Evolutionary conservation across 2,888 invertebrate genomes (phyloP).

Genomic region (Ichneumon xanthorius): DNA sequence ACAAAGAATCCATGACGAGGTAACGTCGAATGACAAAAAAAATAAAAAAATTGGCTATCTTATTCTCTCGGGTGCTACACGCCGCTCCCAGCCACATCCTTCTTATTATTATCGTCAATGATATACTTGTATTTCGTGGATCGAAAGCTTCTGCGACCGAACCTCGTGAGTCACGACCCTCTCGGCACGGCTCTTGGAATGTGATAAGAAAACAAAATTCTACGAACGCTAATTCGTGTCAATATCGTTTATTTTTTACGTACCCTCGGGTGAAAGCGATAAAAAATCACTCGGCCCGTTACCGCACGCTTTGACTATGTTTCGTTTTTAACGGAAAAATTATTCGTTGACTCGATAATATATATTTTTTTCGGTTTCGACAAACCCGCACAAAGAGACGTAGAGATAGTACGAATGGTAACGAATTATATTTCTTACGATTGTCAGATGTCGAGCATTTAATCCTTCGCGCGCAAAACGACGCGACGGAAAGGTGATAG

Average conservation of each 20-base stretch:
- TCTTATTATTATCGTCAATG: slow-evolving; percentile 16
- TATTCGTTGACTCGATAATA: background rate
- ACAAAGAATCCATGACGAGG: slow-evolving; percentile 95
- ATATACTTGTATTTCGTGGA: slow-evolving; percentile 24
- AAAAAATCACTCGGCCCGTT: slow-evolving; percentile 16
- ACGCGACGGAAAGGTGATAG: slow-evolving; percentile 77
- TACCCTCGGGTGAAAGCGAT: background rate
- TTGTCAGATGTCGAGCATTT: slow-evolving; percentile 82
- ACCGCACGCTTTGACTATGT: background rate
- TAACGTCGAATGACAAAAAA: slow-evolving; percentile 79
- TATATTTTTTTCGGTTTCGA: slow-evolving; percentile 24
- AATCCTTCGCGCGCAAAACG: slow-evolving; percentile 82
- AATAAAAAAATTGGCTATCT: background rate
- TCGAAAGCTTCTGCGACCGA: slow-evolving; percentile 19
- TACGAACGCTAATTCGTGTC: slow-evolving; percentile 45
- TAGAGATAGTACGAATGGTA: background rate
- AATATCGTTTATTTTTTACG: slow-evolving; percentile 24
- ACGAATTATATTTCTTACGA: slow-evolving; percentile 52
- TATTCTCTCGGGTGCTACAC: slow-evolving; percentile 1
- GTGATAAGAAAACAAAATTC: slow-evolving; percentile 53
- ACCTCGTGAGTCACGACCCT: slow-evolving; percentile 43
- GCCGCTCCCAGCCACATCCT: slow-evolving; percentile 12
- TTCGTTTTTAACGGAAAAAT: slow-evolving; percentile 8
- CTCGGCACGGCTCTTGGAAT: slow-evolving; percentile 14
- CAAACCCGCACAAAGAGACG: slow-evolving; percentile 1